A percentile compares a stretch with the other conserved stretches of the same genome.
Evolutionary conservation across 2,888 invertebrate species (phyloP).

Genomic region (Syrphus vitripennis): DNA sequence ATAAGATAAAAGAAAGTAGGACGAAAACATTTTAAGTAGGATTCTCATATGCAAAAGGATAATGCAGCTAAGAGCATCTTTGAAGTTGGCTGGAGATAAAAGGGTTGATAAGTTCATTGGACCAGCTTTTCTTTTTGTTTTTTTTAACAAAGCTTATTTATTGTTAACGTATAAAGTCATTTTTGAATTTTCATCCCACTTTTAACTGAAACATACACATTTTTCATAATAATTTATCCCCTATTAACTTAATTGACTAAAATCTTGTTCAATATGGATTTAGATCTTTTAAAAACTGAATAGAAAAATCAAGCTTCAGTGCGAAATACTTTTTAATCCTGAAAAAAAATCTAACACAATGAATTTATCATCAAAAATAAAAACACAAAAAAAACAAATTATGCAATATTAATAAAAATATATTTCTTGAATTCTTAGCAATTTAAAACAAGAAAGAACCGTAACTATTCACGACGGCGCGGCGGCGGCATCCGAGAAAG

Average conservation of each 20-base stretch:
- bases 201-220: slow-evolving; percentile 14
- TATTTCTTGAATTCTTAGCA: background rate
- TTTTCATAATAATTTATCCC: too few relatives aligned
- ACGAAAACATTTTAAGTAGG: slow-evolving; percentile 57
- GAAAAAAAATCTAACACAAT: background rate
- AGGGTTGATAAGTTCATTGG: slow-evolving; percentile 44
- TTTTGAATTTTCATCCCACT: slow-evolving; percentile 12
- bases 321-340: background rate
- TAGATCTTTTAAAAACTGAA: too few relatives aligned
- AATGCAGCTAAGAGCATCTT: background rate
- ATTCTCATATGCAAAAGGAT: slow-evolving; percentile 42
- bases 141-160: background rate
- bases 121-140: slow-evolving; percentile 20
- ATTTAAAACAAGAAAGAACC: background rate
- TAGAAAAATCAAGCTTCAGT: too few relatives aligned
- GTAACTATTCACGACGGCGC: slow-evolving; percentile 32
- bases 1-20: slow-evolving; percentile 40
- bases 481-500: slow-evolving; percentile 3
- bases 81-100: slow-evolving; percentile 25
- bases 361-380: too few relatives aligned
- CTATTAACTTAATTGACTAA: too few relatives aligned
- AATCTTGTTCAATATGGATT: too few relatives aligned
- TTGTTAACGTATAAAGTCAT: background rate
- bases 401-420: background rate
- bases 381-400: background rate